Percentiles rank a stretch among this genome's conserved stretches.
Evolutionary conservation across 2,797 vertebrate species (phyloP).

Genomic region (Chanos chanos): DNA sequence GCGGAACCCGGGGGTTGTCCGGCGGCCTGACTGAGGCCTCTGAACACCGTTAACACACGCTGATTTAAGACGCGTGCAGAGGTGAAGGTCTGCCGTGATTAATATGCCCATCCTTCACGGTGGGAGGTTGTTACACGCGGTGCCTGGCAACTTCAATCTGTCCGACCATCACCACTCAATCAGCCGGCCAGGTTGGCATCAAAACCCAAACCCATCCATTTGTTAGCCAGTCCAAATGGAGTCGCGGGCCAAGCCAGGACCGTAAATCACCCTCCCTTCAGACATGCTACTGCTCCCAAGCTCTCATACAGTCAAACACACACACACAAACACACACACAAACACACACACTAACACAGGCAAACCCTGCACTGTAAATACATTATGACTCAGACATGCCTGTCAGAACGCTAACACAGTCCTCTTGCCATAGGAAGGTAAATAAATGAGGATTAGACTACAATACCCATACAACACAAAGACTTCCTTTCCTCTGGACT

Average conservation of each 20-base stretch:
- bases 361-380: too few relatives aligned
- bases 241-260: constrained; percentile 6
- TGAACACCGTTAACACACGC: constrained; percentile 8
- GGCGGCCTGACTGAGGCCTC: not conserved
- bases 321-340: too few relatives aligned
- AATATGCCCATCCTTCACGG: constrained; percentile 30
- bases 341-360: too few relatives aligned
- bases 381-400: too few relatives aligned
- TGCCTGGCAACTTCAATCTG: constrained; percentile 19
- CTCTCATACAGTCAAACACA: not conserved
- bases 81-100: constrained; percentile 29
- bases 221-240: constrained; percentile 26
- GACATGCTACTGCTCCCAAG: constrained; percentile 7
- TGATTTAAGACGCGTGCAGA: constrained; percentile 13
- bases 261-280: constrained; percentile 20
- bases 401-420: too few relatives aligned
- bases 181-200: not conserved
- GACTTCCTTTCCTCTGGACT: too few relatives aligned
- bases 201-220: constrained; percentile 18
- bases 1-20: constrained; percentile 6
- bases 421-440: too few relatives aligned
- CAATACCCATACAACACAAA: too few relatives aligned
- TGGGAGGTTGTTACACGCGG: constrained; percentile 3
- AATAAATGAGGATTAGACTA: too few relatives aligned
- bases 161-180: constrained; percentile 30